Evolutionary conservation across 2,113 vertebrate species (phyloP), one percentile per base, ranked within the genome.

Genomic region (Argyrosomus japonicus): DNA sequence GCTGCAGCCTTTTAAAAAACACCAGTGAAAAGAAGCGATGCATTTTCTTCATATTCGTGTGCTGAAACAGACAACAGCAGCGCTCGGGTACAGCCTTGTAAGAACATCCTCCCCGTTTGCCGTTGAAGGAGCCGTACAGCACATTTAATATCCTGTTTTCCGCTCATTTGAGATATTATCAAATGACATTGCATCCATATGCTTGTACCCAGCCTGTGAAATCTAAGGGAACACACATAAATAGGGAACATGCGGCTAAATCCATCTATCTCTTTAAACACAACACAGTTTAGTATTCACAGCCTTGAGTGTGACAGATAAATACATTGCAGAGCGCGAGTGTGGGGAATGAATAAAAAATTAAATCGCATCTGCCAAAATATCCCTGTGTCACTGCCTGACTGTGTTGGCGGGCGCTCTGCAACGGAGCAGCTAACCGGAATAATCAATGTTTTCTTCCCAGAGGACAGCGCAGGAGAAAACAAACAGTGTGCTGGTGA

Each of bases 381-480:
- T 87, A 77, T 89, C 64, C 83, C 69, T 43, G 78, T 87, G 76
- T 83, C 82, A 54, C 72, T 63, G 85, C 78, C 83, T 76, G 68
- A 62, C 82, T 84, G 68, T 79, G 81, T 83, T 73, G 85, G 82
- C 25, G 75, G 73, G 47, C 17, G 51, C 69, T 82, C 56, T 70
- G 81, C 73, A 32, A 64, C 63, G 57, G 85, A 87, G 89, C 83
- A 83, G 81, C 89, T 83, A 88, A 84, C 47, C 23, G 68, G 77
- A 91, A 90, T 88, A 91, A 92, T 91, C 90, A 65, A 79, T 87
- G 91, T 82, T 79, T 88, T 88, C 87, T 82, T 75, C 89, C 82
- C 67, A 48, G 75, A 88, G 85, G 82, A 84, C 60, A 56, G 53
- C 1, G 14, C 50, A 58, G n/a, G 21, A 62, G 45, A 79, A 85